Evolutionary conservation across 2,113 vertebrate species (phyloP).

Genomic region (Platichthys flesus): DNA sequence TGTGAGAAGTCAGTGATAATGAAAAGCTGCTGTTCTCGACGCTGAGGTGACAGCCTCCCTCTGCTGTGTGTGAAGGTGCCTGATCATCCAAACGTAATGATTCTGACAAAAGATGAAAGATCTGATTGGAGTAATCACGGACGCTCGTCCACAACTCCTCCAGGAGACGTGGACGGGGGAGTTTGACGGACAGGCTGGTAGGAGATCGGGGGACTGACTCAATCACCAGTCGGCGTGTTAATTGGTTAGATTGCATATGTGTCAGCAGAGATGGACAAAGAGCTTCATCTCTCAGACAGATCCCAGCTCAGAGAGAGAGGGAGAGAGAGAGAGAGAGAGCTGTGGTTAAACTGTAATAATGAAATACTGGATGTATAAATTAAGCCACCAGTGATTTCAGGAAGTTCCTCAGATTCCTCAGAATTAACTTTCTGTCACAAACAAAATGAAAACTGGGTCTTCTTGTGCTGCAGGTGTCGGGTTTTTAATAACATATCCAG

Average conservation of each 20-base stretch:
- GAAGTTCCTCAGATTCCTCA: too few relatives aligned
- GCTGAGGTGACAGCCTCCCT: slow-evolving; percentile 35
- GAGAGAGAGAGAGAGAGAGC: too few relatives aligned
- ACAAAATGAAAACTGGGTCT: too few relatives aligned
- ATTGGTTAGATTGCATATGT: slow-evolving; percentile 48
- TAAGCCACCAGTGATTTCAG: too few relatives aligned
- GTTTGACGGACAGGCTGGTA: slow-evolving; percentile 44
- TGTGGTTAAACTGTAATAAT: too few relatives aligned
- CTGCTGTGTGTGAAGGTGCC: slow-evolving; percentile 14
- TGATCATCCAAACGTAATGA: slow-evolving; percentile 49
- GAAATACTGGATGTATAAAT: too few relatives aligned
- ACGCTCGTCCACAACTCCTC: neutral
- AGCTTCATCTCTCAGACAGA: slow-evolving; percentile 41
- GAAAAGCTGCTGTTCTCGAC: neutral
- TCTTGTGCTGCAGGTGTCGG: too few relatives aligned
- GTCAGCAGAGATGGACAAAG: slow-evolving; percentile 51
- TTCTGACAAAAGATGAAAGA: slow-evolving; percentile 48
- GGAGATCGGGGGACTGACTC: neutral
- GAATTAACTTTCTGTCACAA: too few relatives aligned
- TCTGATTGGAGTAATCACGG: slow-evolving; percentile 40
- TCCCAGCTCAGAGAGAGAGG: neutral
- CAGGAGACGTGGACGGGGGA: slow-evolving; percentile 15
- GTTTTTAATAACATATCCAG: too few relatives aligned
- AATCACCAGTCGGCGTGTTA: slow-evolving; percentile 2
- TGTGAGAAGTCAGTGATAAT: too few relatives aligned